These are phyloP conservation scores for Tipula unca DNA, from an alignment of 2,888 invertebrate genomes.

Conservation along the genomic window DNA sequence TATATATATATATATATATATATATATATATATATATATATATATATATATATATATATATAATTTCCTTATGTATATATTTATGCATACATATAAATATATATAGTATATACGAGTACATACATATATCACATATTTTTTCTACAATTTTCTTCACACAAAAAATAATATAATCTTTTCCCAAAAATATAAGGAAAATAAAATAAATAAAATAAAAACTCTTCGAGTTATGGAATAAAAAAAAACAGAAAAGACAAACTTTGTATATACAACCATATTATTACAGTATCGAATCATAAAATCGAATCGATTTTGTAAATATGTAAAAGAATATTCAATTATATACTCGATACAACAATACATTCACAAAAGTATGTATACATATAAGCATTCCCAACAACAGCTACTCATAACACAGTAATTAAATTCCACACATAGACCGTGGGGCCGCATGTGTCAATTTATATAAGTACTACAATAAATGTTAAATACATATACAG, in stretches of 20 bases:
- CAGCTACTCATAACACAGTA: no score
- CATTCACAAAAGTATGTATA: no score
- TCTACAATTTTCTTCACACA: neutral
- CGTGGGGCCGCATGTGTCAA: no score
- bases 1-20: neutral
- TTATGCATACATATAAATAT: neutral
- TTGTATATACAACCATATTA: neutral
- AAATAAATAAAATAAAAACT: neutral
- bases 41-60: neutral
- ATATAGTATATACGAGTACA: neutral
- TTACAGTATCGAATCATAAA: neutral
- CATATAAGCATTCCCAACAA: no score
- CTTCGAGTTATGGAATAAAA: neutral
- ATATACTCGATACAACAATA: neutral
- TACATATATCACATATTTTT: neutral
- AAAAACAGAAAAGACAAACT: neutral
- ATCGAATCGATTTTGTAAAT: neutral
- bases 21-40: neutral
- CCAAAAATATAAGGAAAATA: neutral
- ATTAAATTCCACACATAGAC: no score
- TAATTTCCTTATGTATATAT: neutral
- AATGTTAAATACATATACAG: no score
- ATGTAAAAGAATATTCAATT: neutral
- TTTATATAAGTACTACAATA: no score
- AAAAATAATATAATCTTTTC: neutral